Base-by-base conservation (phyloP, 92 coral and sea anemone genomes). In the Zoanthus solanderi region DNA sequence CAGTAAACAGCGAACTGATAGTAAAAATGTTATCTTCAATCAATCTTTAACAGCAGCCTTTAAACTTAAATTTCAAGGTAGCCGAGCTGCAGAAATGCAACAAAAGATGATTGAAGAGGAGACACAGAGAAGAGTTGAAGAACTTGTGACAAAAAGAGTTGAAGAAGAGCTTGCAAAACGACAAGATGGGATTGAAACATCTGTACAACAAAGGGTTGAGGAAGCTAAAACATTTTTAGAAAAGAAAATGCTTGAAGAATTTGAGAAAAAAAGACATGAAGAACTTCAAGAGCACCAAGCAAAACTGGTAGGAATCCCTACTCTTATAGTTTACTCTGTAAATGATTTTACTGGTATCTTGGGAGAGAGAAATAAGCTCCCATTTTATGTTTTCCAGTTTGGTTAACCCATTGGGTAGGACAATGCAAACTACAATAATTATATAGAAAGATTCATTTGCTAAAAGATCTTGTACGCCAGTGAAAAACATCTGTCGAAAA, bases 11-110 rank as follows among this genome's bases (percentile, higher is more conserved):
- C n/a, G n/a, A n/a, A n/a, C n/a, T n/a, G n/a, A n/a, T n/a, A n/a
- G n/a, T n/a, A n/a, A n/a, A n/a, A n/a, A n/a, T n/a, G n/a, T n/a
- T n/a, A n/a, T n/a, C n/a, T n/a, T n/a, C n/a, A n/a, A n/a, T n/a
- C n/a, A n/a, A n/a, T n/a, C n/a, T n/a, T n/a, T n/a, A n/a, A n/a
- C n/a, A n/a, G n/a, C n/a, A n/a, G n/a, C n/a, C n/a, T n/a, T n/a
- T n/a, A n/a, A n/a, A n/a, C n/a, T n/a, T n/a, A n/a, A n/a, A n/a
- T n/a, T n/a, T n/a, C n/a, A n/a, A n/a, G n/a, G n/a, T 57, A 96
- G 99, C 79, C 98, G 99, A 44, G 99, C 99, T 37, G 93, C 99
- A 13, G 99, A 97, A 83, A 94, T 94, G 86, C 98, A 97, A 85
- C 95, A 95, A 86, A 97, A 87, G 88, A 68, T 97, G 18, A 89